Conservation (phyloP, 2,113 vertebrate genomes). For the Oryctolagus cuniculus region mOryCun1.1 NC_091450.1:65827001-65827500, state of each 20-base stretch:
- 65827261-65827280: no score
- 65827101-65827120: background rate
- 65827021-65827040: fast-evolving
- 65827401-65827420: no score
- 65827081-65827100: background rate
- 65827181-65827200: background rate
- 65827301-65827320: background rate
- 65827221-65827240: background rate
- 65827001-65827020: background rate
- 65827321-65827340: no score
- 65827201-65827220: background rate
- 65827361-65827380: no score
- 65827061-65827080: background rate
- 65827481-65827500: no score
- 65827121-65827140: background rate
- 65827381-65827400: no score
- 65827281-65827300: background rate
- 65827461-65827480: no score
- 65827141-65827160: background rate
- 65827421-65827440: no score
- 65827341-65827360: no score
- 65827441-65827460: no score
- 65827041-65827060: background rate
- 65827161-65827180: background rate
- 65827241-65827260: background rate